Base-by-base conservation (phyloP, 2,113 vertebrate species). In the Anas platyrhynchos region DNA sequence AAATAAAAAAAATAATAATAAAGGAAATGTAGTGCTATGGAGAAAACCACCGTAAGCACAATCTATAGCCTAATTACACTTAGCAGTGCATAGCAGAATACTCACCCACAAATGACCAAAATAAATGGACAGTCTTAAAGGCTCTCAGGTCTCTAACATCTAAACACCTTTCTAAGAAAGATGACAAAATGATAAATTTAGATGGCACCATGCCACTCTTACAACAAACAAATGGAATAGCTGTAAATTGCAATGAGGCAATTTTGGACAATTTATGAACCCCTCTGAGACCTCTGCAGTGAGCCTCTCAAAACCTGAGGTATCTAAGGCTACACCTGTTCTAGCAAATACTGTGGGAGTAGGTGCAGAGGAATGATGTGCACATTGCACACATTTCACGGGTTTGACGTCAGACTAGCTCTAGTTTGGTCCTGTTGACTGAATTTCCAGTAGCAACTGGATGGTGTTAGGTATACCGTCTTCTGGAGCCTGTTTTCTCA, bases 51-150 rank as follows among this genome's bases (percentile, higher is more conserved):
- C 61, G 23, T 34, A 16, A 52, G 54, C 58, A 74, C 18, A 56
- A 79, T 61, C 23, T 87, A 38, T 77, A 69, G 20, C 34, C 43
- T 67, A 76, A 48, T 79, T 88, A 79, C 0, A 3, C 43, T 74
- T 48, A 91, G 68, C 29, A 58, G 32, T 6, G 4, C 32, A 65
- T 13, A 18, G 73, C 48, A 67, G 32, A 81, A 91, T 58, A 65
- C 8, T 78, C 44, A 72, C 20, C 27, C 71, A 83, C 32, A 79
- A 67, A 23, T 69, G 44, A 92, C 15, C 48, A 73, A 52, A 59
- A 96, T 38, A 89, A 88, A 88, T 25, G 50, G 48, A 72, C n/a
- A 63, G 86, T 91, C 74, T 83, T 61, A 66, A 82, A 55, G 52
- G n/a, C 31, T 68, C 66, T 91, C 43, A 56, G 41, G n/a, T 34